A percentile compares a stretch with the other conserved stretches of the same genome.
Evolutionary conservation across 1,140 invertebrate genomes (phyloP).

Genomic region (Tetragonula clypearis): DNA sequence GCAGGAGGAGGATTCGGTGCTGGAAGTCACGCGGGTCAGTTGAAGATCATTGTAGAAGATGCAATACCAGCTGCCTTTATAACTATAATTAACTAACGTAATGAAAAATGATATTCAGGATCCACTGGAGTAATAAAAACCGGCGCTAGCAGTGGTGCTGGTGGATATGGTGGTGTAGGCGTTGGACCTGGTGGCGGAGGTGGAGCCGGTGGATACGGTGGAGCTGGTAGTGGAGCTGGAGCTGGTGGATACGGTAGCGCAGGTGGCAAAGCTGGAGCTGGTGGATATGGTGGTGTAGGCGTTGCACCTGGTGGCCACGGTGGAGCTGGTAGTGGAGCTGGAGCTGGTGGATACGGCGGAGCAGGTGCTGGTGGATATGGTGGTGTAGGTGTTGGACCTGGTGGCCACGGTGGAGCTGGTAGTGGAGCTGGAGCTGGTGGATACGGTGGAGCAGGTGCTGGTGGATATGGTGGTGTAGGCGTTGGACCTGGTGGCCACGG

Average conservation of each 20-base stretch:
- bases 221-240: neutral
- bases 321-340: neutral
- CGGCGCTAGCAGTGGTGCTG: neutral
- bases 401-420: conserved; percentile 25
- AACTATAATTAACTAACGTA: too few relatives aligned
- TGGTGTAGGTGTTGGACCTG: neutral
- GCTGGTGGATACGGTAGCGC: neutral
- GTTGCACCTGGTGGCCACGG: neutral
- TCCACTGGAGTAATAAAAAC: neutral
- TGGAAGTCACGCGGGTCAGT: neutral
- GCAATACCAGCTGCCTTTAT: neutral
- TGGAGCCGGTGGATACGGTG: neutral
- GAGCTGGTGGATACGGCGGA: conserved; percentile 24
- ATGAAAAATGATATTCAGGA: neutral
- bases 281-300: conserved; percentile 6
- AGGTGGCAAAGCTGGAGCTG: neutral
- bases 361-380: neutral
- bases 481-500: neutral
- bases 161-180: neutral
- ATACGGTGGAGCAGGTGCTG: conserved; percentile 14
- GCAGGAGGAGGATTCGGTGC: neutral
- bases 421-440: neutral
- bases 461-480: too few relatives aligned
- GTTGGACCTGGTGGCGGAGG: neutral
- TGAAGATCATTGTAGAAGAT: neutral